These are phyloP conservation scores for Tetraneura akinire DNA, from an alignment of 1,140 invertebrate species.

Conservation along the genomic window DNA sequence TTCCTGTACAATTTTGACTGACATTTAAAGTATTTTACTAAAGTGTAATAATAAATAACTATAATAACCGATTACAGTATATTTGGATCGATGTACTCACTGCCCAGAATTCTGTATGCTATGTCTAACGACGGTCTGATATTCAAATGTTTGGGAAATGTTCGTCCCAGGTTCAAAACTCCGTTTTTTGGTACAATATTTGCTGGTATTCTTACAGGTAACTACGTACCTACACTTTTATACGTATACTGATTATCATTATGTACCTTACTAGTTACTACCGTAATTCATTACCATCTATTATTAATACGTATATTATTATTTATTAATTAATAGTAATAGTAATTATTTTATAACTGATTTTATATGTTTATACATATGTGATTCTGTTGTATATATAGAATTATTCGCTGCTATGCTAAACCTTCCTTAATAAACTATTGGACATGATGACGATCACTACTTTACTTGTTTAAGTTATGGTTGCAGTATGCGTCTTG, in stretches of 20 bases:
- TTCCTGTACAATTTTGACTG: no score
- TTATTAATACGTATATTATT: no score
- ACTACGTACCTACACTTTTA: background rate
- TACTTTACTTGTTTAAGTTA: conserved; percentile 86
- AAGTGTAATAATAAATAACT: no score
- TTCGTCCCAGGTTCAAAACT: conserved; percentile 61
- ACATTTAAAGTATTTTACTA: background rate
- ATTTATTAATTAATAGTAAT: no score
- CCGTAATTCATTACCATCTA: no score
- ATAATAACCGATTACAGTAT: conserved; percentile 62
- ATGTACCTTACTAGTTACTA: background rate
- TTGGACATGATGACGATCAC: conserved; percentile 95
- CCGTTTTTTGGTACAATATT: conserved; percentile 55
- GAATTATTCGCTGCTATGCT: conserved; percentile 83
- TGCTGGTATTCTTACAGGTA: conserved; percentile 55
- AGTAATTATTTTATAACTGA: no score
- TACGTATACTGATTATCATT: background rate
- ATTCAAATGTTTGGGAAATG: conserved; percentile 73
- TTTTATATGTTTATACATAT: background rate
- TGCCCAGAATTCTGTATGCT: conserved; percentile 83
- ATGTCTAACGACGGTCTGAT: conserved; percentile 87
- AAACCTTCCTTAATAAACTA: conserved; percentile 78
- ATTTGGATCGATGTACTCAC: conserved; percentile 79
- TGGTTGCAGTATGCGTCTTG: conserved; percentile 87
- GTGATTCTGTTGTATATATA: conserved; percentile 58